Evolutionary conservation across 2,888 invertebrate species (phyloP).

Genomic region (Bembecia ichneumoniformis): DNA sequence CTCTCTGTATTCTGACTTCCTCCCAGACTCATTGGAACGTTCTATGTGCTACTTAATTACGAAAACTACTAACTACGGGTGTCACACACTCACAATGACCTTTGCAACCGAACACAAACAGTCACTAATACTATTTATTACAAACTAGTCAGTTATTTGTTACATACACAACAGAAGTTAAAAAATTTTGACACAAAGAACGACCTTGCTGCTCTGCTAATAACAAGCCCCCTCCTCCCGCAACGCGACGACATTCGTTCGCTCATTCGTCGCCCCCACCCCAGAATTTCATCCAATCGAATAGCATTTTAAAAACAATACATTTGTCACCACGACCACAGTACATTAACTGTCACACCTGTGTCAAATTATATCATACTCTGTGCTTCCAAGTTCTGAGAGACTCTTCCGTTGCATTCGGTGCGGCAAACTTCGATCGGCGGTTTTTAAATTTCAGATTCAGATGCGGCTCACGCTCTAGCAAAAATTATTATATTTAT

Average conservation of each 20-base stretch:
- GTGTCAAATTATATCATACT: too few species aligned
- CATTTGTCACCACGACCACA: too few species aligned
- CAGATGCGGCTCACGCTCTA: too few species aligned
- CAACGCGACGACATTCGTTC: constrained; percentile 20
- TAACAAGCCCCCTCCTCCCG: constrained; percentile 68
- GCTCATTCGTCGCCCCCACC: constrained; percentile 17
- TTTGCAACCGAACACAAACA: constrained; percentile 46
- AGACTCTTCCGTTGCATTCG: too few species aligned
- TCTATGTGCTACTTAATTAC: constrained; percentile 40
- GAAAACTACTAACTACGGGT: constrained; percentile 42
- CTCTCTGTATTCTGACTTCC: constrained; percentile 79
- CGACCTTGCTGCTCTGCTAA: constrained; percentile 74
- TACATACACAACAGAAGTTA: constrained; percentile 33
- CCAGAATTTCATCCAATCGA: constrained; percentile 1
- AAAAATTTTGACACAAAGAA: constrained; percentile 75
- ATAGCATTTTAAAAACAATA: too few species aligned
- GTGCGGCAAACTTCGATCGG: too few species aligned
- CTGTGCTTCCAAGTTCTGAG: too few species aligned
- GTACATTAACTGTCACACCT: too few species aligned
- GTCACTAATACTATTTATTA: constrained; percentile 52
- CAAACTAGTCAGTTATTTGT: constrained; percentile 44
- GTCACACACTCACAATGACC: constrained; percentile 47
- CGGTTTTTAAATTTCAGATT: too few species aligned
- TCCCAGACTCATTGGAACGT: constrained; percentile 89
- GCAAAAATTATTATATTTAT: too few species aligned